A percentile compares a stretch with the other conserved stretches of the same genome.
Conservation (phyloP, 2,888 invertebrate species). For the Thera britannica region DNA sequence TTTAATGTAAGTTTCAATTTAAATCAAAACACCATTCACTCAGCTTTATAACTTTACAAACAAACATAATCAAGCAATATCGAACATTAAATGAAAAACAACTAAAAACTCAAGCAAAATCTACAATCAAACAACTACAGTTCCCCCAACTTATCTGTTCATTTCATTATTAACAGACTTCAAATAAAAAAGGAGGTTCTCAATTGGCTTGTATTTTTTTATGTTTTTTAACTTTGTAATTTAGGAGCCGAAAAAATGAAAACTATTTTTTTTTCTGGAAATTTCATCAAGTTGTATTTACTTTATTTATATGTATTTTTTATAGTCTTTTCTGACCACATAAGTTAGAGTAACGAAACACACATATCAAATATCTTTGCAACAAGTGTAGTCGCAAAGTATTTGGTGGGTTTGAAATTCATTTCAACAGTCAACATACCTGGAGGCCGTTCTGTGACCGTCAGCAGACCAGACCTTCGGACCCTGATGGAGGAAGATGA, state of each 20-base stretch:
- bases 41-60: neutral
- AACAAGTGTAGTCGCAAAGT: neutral
- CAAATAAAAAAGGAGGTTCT: too few species aligned
- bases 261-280: too few species aligned
- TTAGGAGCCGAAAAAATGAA: too few species aligned
- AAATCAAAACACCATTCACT: neutral
- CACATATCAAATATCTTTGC: neutral
- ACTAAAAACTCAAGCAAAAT: constrained; percentile 8
- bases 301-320: too few species aligned
- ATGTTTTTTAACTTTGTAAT: too few species aligned
- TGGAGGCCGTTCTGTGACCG: constrained; percentile 94
- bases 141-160: too few species aligned
- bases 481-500: constrained; percentile 86
- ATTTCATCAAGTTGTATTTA: too few species aligned
- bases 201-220: too few species aligned
- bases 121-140: constrained; percentile 6
- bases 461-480: constrained; percentile 92
- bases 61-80: constrained; percentile 11
- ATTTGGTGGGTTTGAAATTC: neutral
- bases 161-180: too few species aligned
- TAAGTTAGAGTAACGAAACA: too few species aligned
- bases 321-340: too few species aligned
- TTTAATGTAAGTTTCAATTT: neutral
- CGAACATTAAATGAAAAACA: constrained; percentile 4
- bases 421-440: constrained; percentile 79